Conservation (phyloP, 2,888 invertebrate genomes). For the Drosophila emarginata region DNA sequence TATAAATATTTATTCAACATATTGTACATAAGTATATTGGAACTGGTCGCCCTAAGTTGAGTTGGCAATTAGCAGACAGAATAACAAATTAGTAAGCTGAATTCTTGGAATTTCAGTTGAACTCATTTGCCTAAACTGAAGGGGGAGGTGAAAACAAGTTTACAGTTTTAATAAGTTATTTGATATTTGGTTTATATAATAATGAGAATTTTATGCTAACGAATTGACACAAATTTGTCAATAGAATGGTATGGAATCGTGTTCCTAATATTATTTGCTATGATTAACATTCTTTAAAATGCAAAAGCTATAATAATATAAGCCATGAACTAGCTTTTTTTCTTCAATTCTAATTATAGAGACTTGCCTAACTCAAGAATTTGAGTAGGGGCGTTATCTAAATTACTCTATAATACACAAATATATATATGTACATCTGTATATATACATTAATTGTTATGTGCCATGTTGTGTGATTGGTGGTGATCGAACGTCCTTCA, state of each 20-base stretch:
- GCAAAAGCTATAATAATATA: neutral
- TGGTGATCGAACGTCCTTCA: slow-evolving; percentile 68
- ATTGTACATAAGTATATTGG: neutral
- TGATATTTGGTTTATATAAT: slow-evolving; percentile 29
- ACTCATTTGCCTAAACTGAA: slow-evolving; percentile 43
- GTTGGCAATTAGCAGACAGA: slow-evolving; percentile 26
- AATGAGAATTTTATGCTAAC: slow-evolving; percentile 42
- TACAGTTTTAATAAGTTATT: slow-evolving; percentile 40
- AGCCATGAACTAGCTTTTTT: neutral
- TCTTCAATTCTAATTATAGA: neutral
- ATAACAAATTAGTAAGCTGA: slow-evolving; percentile 31
- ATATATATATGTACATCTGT: neutral
- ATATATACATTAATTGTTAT: neutral
- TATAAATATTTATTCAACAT: slow-evolving; percentile 12
- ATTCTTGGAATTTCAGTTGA: slow-evolving; percentile 44
- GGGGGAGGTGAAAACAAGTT: neutral
- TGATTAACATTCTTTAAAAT: slow-evolving; percentile 1
- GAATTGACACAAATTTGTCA: slow-evolving; percentile 44
- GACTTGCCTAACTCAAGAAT: slow-evolving; percentile 5
- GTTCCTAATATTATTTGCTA: no score
- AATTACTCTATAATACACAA: neutral
- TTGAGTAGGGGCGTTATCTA: slow-evolving; percentile 1
- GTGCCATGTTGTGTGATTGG: neutral
- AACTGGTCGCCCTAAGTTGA: slow-evolving; percentile 9
- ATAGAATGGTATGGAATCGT: no score